Evolutionary conservation across 2,888 invertebrate species (phyloP).

Genomic region (Eurois occulta): DNA sequence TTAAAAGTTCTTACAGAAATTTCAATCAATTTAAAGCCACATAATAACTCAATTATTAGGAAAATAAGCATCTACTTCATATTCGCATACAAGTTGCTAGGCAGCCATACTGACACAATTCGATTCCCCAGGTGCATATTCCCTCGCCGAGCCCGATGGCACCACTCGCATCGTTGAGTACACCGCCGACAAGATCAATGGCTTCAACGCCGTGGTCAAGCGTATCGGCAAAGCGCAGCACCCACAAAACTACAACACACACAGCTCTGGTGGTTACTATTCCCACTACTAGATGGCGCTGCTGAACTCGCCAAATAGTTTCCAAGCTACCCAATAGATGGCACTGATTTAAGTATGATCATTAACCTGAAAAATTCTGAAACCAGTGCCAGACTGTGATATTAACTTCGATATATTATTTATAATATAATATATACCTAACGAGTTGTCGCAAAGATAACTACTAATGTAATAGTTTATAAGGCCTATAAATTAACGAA

Average conservation of each 20-base stretch:
- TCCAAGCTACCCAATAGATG: constrained; percentile 70
- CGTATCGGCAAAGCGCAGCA: constrained; percentile 87
- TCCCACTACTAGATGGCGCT: constrained; percentile 85
- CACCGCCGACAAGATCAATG: constrained; percentile 88
- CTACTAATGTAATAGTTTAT: constrained; percentile 65
- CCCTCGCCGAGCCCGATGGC: constrained; percentile 88
- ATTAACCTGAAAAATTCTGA: constrained; percentile 36
- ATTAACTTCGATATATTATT: constrained; percentile 71
- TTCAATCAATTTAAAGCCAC: background rate
- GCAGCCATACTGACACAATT: constrained; percentile 13
- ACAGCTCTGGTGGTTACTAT: constrained; percentile 77
- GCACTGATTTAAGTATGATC: constrained; percentile 65
- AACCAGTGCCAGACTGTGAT: constrained; percentile 78
- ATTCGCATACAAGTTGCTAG: background rate
- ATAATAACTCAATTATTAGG: background rate
- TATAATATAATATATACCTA: constrained; percentile 58
- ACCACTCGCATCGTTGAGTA: constrained; percentile 89
- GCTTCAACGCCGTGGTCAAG: constrained; percentile 89
- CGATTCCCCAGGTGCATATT: constrained; percentile 84
- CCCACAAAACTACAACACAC: constrained; percentile 82
- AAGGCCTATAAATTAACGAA: constrained; percentile 61
- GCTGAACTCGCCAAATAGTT: constrained; percentile 56
- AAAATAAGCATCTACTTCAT: background rate
- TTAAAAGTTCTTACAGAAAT: background rate
- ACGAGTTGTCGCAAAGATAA: constrained; percentile 52